These are phyloP conservation scores for Phenganax subtilis DNA, from an alignment of 92 coral and sea anemone genomes.

Conservation along the genomic window DNA sequence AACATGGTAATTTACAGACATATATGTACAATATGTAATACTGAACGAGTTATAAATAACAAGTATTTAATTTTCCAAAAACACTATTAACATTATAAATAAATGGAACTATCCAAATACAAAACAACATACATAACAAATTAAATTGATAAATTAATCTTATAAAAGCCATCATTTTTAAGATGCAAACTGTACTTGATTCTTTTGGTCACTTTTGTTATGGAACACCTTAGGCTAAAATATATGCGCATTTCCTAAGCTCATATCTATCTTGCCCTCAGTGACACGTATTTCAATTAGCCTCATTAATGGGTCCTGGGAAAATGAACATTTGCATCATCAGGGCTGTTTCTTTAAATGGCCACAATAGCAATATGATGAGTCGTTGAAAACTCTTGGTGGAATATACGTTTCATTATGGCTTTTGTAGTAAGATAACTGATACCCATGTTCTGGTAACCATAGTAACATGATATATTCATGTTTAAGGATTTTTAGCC, in stretches of 20 bases:
- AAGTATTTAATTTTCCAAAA: no score
- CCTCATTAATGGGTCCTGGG: neutral
- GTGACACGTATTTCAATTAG: neutral
- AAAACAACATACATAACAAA: no score
- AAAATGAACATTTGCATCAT: conserved; percentile 36
- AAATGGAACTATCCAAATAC: no score
- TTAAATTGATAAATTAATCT: no score
- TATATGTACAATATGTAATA: no score
- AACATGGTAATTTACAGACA: no score
- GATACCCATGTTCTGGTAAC: conserved; percentile 45
- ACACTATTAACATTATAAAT: no score
- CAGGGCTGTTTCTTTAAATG: conserved; percentile 43
- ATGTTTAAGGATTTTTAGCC: conserved; percentile 45
- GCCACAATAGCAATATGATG: conserved; percentile 52
- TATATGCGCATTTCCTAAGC: neutral
- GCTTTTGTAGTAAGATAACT: neutral
- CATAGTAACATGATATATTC: conserved; percentile 47
- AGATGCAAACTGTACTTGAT: neutral
- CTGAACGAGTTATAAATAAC: no score
- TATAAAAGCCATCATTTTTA: neutral
- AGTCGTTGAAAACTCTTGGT: conserved; percentile 37
- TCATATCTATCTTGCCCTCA: neutral
- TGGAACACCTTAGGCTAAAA: no score
- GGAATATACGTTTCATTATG: conserved; percentile 53
- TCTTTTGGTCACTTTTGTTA: neutral